Conservation (phyloP, 2,888 invertebrate genomes). For the Oscheius sp. region DNA sequence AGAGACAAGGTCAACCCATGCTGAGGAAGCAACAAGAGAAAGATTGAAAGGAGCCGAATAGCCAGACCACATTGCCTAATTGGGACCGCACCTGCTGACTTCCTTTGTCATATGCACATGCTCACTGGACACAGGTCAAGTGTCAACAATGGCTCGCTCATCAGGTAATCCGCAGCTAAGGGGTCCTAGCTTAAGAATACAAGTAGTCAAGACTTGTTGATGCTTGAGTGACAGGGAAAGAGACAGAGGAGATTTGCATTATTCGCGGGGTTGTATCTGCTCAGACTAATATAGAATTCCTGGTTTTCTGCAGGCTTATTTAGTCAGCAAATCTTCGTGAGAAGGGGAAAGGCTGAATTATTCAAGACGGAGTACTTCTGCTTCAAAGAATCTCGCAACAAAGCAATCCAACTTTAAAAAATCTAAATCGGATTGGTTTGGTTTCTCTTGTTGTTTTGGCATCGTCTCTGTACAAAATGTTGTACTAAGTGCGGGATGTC, state of each 20-base stretch:
- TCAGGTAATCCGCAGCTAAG: constrained; percentile 9
- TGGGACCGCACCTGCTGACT: constrained; percentile 27
- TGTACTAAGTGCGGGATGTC: constrained; percentile 5
- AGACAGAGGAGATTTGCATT: not conserved
- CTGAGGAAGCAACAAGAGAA: constrained; percentile 26
- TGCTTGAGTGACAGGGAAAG: not conserved
- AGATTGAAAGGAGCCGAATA: constrained; percentile 17
- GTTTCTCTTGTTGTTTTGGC: too few species aligned
- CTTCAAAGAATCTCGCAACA: not conserved
- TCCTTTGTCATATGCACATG: constrained; percentile 30
- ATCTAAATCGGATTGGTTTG: not conserved
- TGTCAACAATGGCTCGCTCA: constrained; percentile 24
- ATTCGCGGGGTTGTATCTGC: too few species aligned
- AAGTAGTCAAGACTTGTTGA: too few species aligned
- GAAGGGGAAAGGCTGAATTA: too few species aligned
- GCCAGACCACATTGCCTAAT: constrained; percentile 26
- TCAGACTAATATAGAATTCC: too few species aligned
- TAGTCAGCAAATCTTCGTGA: too few species aligned
- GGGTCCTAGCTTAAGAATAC: not conserved
- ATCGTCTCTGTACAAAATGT: not conserved
- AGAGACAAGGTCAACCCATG: constrained; percentile 20
- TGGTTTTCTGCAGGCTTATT: too few species aligned
- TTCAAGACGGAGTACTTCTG: too few species aligned
- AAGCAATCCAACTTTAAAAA: not conserved
- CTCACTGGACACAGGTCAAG: constrained; percentile 29